Base-by-base conservation (phyloP, 2,797 vertebrate species). In the Acanthurus leucopareius region DNA sequence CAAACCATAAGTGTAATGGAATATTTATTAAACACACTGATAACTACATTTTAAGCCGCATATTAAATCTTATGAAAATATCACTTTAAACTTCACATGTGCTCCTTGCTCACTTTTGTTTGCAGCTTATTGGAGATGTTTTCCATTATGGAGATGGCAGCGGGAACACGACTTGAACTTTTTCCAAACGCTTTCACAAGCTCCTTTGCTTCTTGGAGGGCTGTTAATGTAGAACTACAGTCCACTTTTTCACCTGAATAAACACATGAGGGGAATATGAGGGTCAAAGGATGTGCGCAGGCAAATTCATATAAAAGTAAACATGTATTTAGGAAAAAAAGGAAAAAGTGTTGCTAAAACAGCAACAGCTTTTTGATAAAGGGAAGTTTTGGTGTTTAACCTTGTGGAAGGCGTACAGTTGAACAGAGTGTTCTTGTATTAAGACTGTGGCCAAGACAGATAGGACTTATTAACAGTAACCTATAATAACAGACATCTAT, bases 161-260 rank as follows among this genome's bases (percentile, higher is more conserved):
- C 20, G 10, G 86, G 67, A 52, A 94, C 81, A 14, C 11, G 71
- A 10, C 60, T 68, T 15, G 93, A 93, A 56, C 92, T 85, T 42
- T 69, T 77, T 54, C 53, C 42, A 77, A 96, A 93, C 0, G 48
- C 92, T 19, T 77, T 38, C 67, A 95, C 90, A 13, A 96, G 83
- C 15, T 91, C 82, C 69, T 80, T 83, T 2, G 95, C 93, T 35
- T 86, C 73, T 54, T 44, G 66, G 15, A 95, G 48, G 6, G 85
- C 86, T 4, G 17, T 42, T 13, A 83, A 38, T 6, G 83, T 47
- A 7, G 86, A 7, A n/a, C 6, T 17, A 0, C 1, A 5, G 22
- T 94, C 82, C 22, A 71, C 56, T 0, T 64, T 65, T 35, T 71
- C 52, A 83, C 89, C 95, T 96, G 80, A 35, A 10, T 45, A n/a